These are phyloP conservation scores for Sturnus vulgaris DNA, from an alignment of 2,113 vertebrate genomes.

Conservation along the genomic window DNA sequence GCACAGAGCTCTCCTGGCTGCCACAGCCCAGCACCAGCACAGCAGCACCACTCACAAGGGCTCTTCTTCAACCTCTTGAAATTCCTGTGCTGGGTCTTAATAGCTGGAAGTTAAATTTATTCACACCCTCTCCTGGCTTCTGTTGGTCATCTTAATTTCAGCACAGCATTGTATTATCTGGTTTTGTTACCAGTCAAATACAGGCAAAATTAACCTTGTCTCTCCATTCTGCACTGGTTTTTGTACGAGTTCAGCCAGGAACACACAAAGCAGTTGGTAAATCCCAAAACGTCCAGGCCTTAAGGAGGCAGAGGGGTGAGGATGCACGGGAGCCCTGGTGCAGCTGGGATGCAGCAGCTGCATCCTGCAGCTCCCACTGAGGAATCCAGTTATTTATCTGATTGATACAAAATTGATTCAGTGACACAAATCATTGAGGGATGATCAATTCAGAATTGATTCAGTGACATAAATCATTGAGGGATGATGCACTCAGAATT, in stretches of 20 bases:
- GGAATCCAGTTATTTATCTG: no score
- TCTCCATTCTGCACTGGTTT: rapidly evolving
- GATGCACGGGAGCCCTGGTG: background rate
- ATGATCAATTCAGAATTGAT: rapidly evolving
- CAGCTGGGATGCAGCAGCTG: background rate
- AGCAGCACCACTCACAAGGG: background rate
- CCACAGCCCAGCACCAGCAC: background rate
- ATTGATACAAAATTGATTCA: background rate
- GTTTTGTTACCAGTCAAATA: background rate
- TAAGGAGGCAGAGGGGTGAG: rapidly evolving
- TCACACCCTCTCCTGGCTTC: rapidly evolving
- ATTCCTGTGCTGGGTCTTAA: background rate
- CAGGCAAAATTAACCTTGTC: background rate
- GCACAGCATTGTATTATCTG: rapidly evolving
- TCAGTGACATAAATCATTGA: background rate
- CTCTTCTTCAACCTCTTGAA: background rate
- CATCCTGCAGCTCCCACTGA: background rate
- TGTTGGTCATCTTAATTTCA: background rate
- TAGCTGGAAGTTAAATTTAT: background rate
- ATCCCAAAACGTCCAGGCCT: background rate
- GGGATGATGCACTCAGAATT: rapidly evolving
- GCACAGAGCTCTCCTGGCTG: background rate
- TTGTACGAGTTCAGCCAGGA: background rate
- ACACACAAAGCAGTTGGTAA: no score
- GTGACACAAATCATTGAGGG: rapidly evolving